Evolutionary conservation across 64 coral and sea anemone species (phyloP), one percentile per base, ranked within the genome.

Genomic region (Acropora tenuis): DNA sequence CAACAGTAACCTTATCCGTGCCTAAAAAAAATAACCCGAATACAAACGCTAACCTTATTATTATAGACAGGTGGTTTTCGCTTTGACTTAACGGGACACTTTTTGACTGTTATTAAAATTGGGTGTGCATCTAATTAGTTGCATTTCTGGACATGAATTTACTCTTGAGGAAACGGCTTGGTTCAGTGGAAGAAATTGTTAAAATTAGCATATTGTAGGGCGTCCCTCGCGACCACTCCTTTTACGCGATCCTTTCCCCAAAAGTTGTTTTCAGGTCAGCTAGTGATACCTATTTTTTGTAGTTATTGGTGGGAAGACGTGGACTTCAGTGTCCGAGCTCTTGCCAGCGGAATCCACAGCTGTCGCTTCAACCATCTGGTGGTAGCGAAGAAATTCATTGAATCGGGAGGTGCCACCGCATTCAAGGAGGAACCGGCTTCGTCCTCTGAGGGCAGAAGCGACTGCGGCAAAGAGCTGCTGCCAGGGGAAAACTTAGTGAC

Each of bases 221-320:
- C 5, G 10, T 55, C 52, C 52, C 52, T 55, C 10, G 52, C 52
- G 52, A 55, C 0, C 52, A 55, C 0, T 55, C 10, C 30, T 30
- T 30, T 30, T 30, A 30, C 30, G 30, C 30, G 30, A 30, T 30
- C 30, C 0, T 0, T 30, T 30, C 30, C 30, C 30, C 30, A 30
- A 30, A 30, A 30, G 30, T 30, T 30, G 30, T 30, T 55, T 55
- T 13, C 60, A 8, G 8, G 10, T 2, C 60, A 63, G 9, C 13
- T 0, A 63, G 3, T 13, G 8, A 11, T 63, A 11, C 16, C 9
- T 63, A 2, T 47, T 6, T 48, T 6, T 49, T 18, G 15, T 74
- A 47, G 84, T n/a, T 99, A 92, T 75, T 91, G 91, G 42, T 96
- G 82, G 61, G 97, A 99, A 73, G 88, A 99, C 19, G 48, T 96